Evolutionary conservation across 2,797 vertebrate species (phyloP).

Genomic region (Acanthis flammea): DNA sequence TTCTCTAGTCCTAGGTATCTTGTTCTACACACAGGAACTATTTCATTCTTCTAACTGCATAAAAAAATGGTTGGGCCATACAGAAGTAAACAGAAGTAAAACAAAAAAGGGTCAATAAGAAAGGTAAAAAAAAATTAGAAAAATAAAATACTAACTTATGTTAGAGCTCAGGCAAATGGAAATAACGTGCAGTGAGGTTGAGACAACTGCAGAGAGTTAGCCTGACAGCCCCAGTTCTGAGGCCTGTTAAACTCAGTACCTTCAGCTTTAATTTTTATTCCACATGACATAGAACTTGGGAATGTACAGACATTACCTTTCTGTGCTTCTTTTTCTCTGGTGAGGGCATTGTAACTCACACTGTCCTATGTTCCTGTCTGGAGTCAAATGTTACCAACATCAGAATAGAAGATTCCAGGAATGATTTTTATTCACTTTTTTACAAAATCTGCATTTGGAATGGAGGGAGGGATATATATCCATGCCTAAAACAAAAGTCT

Average conservation of each 20-base stretch:
- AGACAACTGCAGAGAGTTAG: background rate
- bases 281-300: background rate
- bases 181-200: background rate
- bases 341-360: background rate
- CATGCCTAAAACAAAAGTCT: background rate
- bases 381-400: background rate
- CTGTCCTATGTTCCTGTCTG: background rate
- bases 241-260: background rate
- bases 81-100: background rate
- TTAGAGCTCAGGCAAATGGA: background rate
- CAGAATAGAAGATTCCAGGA: background rate
- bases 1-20: background rate
- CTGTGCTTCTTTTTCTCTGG: background rate
- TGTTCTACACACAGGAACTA: background rate
- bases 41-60: background rate
- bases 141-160: background rate
- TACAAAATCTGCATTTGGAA: background rate
- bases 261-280: background rate
- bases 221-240: background rate
- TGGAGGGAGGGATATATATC: background rate
- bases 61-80: background rate
- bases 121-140: background rate
- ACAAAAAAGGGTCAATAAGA: background rate
- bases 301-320: background rate
- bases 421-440: background rate